phyloP scores from a whole-genome alignment of 2,888 invertebrate genomes.

The Thalpophila matura region DNA sequence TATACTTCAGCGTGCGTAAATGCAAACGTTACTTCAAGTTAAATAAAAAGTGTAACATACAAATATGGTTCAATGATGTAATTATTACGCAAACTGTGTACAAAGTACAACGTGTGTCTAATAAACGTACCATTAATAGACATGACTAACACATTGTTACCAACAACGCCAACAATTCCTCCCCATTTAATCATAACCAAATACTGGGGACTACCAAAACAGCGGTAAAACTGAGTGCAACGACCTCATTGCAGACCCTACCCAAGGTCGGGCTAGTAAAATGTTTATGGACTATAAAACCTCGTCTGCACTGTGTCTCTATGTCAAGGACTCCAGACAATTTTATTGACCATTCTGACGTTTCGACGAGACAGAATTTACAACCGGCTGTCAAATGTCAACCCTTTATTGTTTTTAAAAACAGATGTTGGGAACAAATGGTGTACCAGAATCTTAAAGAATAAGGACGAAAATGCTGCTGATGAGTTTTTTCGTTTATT shows the following conservation, averaged over 20 bases:
- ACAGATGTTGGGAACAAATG: constrained; percentile 63
- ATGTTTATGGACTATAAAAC: constrained; percentile 90
- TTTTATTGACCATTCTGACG: constrained; percentile 85
- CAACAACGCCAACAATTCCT: constrained; percentile 41
- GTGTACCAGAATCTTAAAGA: constrained; percentile 20
- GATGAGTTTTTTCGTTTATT: constrained; percentile 15
- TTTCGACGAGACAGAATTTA: constrained; percentile 76
- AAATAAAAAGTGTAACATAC: neutral
- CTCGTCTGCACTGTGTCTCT: constrained; percentile 88
- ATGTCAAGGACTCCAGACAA: constrained; percentile 89
- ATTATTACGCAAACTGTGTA: constrained; percentile 11
- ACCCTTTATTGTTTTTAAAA: constrained; percentile 72
- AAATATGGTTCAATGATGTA: neutral
- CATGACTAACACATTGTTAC: constrained; percentile 22
- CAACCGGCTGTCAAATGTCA: constrained; percentile 72
- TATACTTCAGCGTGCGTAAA: neutral
- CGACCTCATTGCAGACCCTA: constrained; percentile 89
- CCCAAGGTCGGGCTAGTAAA: constrained; percentile 90
- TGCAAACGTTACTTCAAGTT: neutral
- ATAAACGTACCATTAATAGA: constrained; percentile 24
- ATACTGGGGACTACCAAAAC: constrained; percentile 69
- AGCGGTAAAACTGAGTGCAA: constrained; percentile 85
- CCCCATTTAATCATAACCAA: constrained; percentile 69
- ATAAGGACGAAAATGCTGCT: constrained; percentile 21
- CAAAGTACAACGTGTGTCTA: constrained; percentile 15